These are phyloP conservation scores for Orientallactaga bullata DNA, from an alignment of 2,113 vertebrate species.

Conservation along the genomic window DNA sequence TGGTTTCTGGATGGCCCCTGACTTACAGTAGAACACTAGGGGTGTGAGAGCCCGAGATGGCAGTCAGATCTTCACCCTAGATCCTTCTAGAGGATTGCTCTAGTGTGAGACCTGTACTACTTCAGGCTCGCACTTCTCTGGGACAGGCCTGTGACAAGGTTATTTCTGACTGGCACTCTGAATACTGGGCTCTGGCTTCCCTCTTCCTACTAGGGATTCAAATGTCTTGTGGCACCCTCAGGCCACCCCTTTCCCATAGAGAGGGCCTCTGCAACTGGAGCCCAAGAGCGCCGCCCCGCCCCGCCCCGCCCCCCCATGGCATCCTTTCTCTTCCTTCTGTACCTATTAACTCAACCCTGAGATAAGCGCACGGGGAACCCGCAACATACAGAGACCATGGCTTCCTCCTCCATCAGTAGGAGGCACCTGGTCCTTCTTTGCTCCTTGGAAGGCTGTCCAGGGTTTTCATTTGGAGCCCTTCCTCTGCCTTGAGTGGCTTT, in stretches of 20 bases:
- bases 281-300: neutral
- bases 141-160: neutral
- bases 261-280: neutral
- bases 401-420: neutral
- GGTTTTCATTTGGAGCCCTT: neutral
- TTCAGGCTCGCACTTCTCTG: neutral
- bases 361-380: neutral
- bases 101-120: neutral
- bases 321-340: neutral
- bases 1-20: neutral
- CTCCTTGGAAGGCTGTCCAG: neutral
- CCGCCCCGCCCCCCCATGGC: too few species aligned
- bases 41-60: neutral
- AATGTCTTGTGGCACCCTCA: neutral
- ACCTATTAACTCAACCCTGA: neutral
- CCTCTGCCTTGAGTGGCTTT: fast-evolving
- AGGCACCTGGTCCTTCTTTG: too few species aligned
- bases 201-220: neutral
- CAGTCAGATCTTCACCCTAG: neutral
- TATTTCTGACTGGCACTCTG: neutral
- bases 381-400: neutral
- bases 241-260: neutral
- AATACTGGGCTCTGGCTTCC: neutral
- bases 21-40: neutral
- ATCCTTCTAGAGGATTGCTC: neutral